These are phyloP conservation scores for Chaetodon trifasciatus DNA, from an alignment of 2,797 vertebrate genomes.

Conservation along the genomic window DNA sequence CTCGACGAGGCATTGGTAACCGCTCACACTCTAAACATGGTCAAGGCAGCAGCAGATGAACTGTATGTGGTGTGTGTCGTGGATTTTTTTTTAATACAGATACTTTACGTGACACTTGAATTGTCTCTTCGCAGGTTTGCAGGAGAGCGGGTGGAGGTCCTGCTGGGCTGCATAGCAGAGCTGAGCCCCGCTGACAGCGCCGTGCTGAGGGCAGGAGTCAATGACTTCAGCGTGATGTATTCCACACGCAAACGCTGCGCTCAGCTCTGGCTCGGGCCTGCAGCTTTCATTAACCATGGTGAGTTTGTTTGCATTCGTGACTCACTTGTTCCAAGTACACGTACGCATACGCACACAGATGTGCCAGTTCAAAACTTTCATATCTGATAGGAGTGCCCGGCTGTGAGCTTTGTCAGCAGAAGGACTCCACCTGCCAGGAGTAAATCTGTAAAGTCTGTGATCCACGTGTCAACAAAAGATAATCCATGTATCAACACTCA, in stretches of 20 bases:
- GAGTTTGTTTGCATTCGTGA: constrained; percentile 53
- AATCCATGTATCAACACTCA: background rate
- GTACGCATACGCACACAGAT: constrained; percentile 2
- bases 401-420: background rate
- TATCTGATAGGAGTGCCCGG: background rate
- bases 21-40: background rate
- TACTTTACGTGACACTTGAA: background rate
- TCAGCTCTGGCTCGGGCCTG: constrained; percentile 95
- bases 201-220: constrained; percentile 90
- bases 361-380: background rate
- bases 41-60: background rate
- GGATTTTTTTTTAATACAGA: background rate
- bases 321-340: constrained; percentile 16
- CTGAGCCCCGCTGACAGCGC: constrained; percentile 89
- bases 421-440: constrained; percentile 3
- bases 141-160: constrained; percentile 92
- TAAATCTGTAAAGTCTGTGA: constrained; percentile 7
- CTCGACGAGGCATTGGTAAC: constrained; percentile 91
- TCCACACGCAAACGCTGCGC: constrained; percentile 94
- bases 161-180: constrained; percentile 94
- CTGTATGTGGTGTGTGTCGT: background rate
- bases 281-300: constrained; percentile 97
- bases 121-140: constrained; percentile 84
- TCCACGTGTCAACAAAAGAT: background rate
- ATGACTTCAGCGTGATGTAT: constrained; percentile 98